Base-by-base conservation (phyloP, 2,888 invertebrate genomes). In the Mactromeris polynyma region DNA sequence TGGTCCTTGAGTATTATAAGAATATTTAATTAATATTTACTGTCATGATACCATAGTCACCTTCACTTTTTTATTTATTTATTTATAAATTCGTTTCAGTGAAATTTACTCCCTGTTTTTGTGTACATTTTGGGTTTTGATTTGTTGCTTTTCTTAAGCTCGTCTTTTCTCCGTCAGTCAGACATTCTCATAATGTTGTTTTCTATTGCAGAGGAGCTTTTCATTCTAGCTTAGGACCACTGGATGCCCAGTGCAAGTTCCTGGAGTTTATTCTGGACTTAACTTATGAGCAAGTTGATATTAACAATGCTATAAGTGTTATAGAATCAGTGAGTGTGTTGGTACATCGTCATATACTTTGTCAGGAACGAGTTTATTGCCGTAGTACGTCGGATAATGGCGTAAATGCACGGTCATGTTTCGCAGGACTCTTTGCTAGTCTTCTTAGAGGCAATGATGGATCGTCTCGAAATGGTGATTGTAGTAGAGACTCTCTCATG, bases 161-260 rank as follows among this genome's bases (percentile, higher is more conserved):
- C 46, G 6, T 11, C 14, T 46, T 9, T 4, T 9, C 11, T 46
- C 17, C 9, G 46, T 11, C 26, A 26, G 58, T 64, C n/a, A 2
- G 26, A 64, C 26, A 64, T 26, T 3, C 7, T 73, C 26, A 33
- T 36, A 36, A 33, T 4, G 31, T 36, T 33, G 19, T 36, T 21
- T 31, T 36, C 26, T 17, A 33, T 94, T 94, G 97, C 97, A 94
- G 97, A 79, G 97, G 97, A 46, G 96, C 97, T 46, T 96, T 97
- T 88, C 94, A 96, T 38, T 94, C 95, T 82, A 94, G 96, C 42
- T 95, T 96, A 40, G 97, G 97, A 90, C 98, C 98, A 89, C 96
- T 98, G 95, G 98, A 98, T 97, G 98, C 98, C 84, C 98, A 98
- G 95, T 98, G 98, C 95, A 98, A 98, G 95, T 97, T 98, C 87